A percentile compares a stretch with the other conserved stretches of the same genome.
Evolutionary conservation across 2,797 vertebrate genomes (phyloP).

Genomic region (Sciurus carolinensis): DNA sequence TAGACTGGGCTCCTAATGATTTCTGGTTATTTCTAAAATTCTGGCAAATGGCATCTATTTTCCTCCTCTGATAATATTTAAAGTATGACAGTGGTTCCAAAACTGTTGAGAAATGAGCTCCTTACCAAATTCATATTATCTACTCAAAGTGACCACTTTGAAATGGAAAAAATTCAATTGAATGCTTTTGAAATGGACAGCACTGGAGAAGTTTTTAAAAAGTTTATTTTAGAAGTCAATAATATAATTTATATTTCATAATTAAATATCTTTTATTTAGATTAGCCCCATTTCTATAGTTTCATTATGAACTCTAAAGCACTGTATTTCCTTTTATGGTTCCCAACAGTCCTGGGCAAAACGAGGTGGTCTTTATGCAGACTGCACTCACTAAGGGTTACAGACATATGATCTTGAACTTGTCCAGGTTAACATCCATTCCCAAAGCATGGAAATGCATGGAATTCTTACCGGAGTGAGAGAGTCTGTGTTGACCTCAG

Average conservation of each 20-base stretch:
- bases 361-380: neutral
- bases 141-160: neutral
- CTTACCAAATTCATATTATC: neutral
- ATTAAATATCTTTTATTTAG: constrained; percentile 10
- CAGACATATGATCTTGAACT: neutral
- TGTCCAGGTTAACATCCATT: neutral
- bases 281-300: neutral
- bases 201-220: neutral
- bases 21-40: constrained; percentile 9
- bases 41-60: neutral
- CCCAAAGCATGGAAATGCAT: neutral
- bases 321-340: neutral
- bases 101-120: neutral
- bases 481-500: neutral
- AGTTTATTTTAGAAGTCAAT: constrained; percentile 6
- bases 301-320: neutral
- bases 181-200: neutral
- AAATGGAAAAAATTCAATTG: neutral
- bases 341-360: neutral
- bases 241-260: constrained; percentile 22
- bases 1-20: neutral
- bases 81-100: neutral
- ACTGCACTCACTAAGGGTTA: neutral
- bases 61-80: constrained; percentile 3
- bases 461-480: neutral